Conservation (phyloP, 2,888 invertebrate species). For the Tiliacea aurago region DNA sequence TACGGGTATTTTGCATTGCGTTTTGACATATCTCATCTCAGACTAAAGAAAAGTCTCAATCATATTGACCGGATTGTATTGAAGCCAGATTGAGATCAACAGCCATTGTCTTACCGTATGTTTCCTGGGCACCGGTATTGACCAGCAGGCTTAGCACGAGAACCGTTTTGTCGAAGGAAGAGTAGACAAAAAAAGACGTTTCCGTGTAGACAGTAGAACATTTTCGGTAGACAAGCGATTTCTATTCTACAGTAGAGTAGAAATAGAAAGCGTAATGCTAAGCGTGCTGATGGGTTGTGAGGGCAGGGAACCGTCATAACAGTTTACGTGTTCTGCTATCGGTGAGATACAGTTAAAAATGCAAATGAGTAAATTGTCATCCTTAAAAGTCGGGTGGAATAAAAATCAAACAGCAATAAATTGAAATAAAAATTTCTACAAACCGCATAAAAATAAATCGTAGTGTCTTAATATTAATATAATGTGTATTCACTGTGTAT, state of each 20-base stretch:
- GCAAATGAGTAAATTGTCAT: not conserved
- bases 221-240: too few relatives aligned
- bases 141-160: too few relatives aligned
- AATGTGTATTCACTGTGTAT: constrained; percentile 69
- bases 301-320: not conserved
- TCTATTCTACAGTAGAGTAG: too few relatives aligned
- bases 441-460: constrained; percentile 68
- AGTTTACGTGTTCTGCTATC: not conserved
- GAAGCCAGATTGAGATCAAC: not conserved
- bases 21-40: not conserved
- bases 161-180: too few relatives aligned
- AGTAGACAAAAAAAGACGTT: too few relatives aligned
- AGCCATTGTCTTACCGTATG: too few relatives aligned
- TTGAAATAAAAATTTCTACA: constrained; percentile 68
- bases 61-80: not conserved
- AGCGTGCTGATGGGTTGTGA: not conserved
- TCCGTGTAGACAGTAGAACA: too few relatives aligned
- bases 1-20: too few relatives aligned
- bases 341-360: not conserved
- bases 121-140: too few relatives aligned
- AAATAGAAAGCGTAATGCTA: too few relatives aligned
- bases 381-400: constrained; percentile 9
- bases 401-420: constrained; percentile 60
- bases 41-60: not conserved
- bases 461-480: constrained; percentile 70